phyloP scores from a whole-genome alignment of 2,797 vertebrate species.

The Ptychobarbus kaznakovi region DNA sequence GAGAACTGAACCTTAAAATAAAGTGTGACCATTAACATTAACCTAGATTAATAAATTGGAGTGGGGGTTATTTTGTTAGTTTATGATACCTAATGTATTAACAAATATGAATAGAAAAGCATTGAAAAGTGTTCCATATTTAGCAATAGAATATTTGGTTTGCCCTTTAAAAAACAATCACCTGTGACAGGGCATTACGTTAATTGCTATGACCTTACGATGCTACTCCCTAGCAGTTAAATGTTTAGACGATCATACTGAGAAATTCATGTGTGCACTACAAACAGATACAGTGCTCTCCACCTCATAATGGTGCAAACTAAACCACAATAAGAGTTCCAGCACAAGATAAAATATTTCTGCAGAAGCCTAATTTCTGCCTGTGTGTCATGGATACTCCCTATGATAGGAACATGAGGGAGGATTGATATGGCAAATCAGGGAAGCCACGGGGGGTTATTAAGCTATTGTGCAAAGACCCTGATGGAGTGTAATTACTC shows the following conservation, averaged over 20 bases:
- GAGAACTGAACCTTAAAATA: no score
- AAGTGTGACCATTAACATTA: neutral
- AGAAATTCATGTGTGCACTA: neutral
- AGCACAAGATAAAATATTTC: neutral
- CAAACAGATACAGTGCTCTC: constrained; percentile 9
- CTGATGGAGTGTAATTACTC: constrained; percentile 48
- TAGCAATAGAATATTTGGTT: neutral
- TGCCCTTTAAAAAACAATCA: constrained; percentile 3
- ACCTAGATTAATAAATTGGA: neutral
- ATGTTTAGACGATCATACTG: neutral
- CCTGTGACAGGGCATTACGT: constrained; percentile 14
- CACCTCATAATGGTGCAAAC: neutral
- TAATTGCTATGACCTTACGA: constrained; percentile 26
- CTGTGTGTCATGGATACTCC: constrained; percentile 26
- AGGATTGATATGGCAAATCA: constrained; percentile 55
- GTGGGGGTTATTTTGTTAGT: neutral
- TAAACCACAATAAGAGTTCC: neutral
- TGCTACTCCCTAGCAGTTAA: neutral
- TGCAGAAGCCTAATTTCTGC: constrained; percentile 32
- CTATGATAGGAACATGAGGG: constrained; percentile 26
- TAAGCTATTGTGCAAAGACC: constrained; percentile 43
- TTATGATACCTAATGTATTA: neutral
- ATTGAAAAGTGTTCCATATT: neutral
- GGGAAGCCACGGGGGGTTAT: constrained; percentile 46
- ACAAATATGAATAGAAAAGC: neutral